A percentile compares a stretch with the other conserved stretches of the same genome.
These are phyloP conservation scores for Phaethornis superciliosus DNA, from an alignment of 2,113 vertebrate genomes.

Conservation along the genomic window DNA sequence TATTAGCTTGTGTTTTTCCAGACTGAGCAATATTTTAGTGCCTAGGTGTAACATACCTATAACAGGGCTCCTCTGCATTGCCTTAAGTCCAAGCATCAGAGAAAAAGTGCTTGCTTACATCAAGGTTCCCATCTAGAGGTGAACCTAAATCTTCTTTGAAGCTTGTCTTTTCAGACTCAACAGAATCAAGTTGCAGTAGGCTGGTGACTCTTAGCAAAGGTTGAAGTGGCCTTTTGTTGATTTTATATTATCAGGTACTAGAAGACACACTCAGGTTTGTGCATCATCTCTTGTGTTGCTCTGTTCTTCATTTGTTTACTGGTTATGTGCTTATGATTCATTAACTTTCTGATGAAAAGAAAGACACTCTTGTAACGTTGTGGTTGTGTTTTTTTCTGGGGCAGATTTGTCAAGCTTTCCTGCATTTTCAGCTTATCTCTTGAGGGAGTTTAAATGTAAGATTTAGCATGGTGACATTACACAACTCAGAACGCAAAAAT, in stretches of 20 bases:
- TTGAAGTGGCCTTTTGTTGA: background rate
- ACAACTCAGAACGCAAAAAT: background rate
- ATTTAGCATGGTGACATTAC: background rate
- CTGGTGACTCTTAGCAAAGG: background rate
- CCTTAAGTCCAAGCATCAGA: background rate
- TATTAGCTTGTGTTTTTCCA: background rate
- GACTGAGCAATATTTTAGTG: background rate
- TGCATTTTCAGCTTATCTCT: background rate
- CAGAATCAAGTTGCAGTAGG: background rate
- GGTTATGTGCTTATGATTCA: accelerated
- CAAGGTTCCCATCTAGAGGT: background rate
- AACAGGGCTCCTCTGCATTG: background rate
- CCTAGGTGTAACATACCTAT: background rate
- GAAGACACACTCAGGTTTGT: background rate
- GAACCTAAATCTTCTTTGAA: background rate
- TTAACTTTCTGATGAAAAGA: background rate
- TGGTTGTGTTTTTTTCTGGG: background rate
- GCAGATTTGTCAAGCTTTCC: background rate
- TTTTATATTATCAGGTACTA: background rate
- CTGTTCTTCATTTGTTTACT: background rate
- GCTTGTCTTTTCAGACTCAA: background rate
- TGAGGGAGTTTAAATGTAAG: background rate
- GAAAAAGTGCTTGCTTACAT: background rate
- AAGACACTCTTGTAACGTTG: background rate
- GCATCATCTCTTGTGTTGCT: background rate